These are phyloP conservation scores for Cerceris ruficornis DNA, from an alignment of 2,888 invertebrate genomes.

Conservation along the genomic window DNA sequence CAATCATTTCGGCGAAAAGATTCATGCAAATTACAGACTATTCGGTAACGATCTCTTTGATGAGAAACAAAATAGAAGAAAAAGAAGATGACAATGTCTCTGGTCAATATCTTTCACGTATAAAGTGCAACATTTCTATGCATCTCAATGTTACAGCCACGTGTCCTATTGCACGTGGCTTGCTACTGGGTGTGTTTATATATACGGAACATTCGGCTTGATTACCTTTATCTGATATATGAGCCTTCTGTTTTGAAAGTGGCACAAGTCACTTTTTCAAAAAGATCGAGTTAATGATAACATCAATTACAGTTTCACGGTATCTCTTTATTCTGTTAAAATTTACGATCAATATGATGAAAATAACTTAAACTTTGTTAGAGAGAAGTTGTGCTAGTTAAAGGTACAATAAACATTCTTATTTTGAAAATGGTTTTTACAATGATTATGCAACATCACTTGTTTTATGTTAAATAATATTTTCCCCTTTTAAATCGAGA, in stretches of 20 bases:
- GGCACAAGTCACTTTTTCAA: no score
- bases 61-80: slow-evolving; percentile 3
- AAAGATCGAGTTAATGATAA: not conserved
- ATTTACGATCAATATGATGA: no score
- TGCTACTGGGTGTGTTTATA: slow-evolving; percentile 2
- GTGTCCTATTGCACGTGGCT: slow-evolving; percentile 8
- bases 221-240: slow-evolving; percentile 6
- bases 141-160: slow-evolving; percentile 29
- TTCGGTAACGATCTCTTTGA: slow-evolving; percentile 22
- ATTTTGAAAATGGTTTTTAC: not conserved
- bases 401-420: not conserved
- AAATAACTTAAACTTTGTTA: no score
- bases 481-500: no score
- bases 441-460: no score
- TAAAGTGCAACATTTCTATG: slow-evolving; percentile 28
- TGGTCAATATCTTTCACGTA: slow-evolving; percentile 31
- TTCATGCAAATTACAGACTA: slow-evolving; percentile 20
- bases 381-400: no score
- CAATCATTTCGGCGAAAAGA: not conserved
- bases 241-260: not conserved
- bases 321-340: no score
- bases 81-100: slow-evolving; percentile 8
- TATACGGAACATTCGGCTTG: slow-evolving; percentile 6
- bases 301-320: no score
- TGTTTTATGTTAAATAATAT: no score